Percentiles rank a stretch among this genome's conserved stretches.
phyloP scores from a whole-genome alignment of 2,113 vertebrate genomes.

The Leptocoma aspasia region DNA sequence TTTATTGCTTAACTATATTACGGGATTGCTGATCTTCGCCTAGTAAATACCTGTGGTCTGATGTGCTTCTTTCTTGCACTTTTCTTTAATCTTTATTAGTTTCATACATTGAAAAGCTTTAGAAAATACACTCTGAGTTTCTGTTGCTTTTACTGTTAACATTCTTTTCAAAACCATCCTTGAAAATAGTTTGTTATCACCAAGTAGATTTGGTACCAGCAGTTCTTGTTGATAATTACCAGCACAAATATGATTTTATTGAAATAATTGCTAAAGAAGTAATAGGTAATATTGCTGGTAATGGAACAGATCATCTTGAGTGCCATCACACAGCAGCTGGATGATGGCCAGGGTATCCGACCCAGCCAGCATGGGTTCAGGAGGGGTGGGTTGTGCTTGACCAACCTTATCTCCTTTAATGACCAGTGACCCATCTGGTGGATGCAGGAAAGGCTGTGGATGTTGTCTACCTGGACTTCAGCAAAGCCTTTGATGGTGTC shows the following conservation, averaged over 20 bases:
- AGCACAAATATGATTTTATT: slow-evolving; percentile 48
- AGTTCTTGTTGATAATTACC: slow-evolving; percentile 28
- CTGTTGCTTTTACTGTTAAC: slow-evolving; percentile 12
- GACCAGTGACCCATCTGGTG: neutral
- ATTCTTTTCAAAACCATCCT: neutral
- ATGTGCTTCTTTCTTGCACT: neutral
- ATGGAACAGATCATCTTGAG: neutral
- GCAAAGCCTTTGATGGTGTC: neutral
- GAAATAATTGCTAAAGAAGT: slow-evolving; percentile 54
- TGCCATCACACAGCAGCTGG: neutral
- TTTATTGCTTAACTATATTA: neutral
- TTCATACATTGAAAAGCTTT: too few species aligned
- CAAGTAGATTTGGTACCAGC: neutral
- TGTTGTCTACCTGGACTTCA: neutral
- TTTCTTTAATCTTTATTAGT: slow-evolving; percentile 31
- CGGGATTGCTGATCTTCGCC: neutral
- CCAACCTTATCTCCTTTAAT: neutral
- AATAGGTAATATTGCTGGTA: slow-evolving; percentile 47
- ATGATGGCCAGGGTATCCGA: neutral
- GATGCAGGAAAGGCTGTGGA: neutral
- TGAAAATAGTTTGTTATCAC: slow-evolving; percentile 29
- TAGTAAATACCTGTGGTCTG: neutral
- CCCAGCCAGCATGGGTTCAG: neutral
- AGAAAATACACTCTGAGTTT: slow-evolving; percentile 9
- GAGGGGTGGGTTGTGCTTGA: neutral